These are phyloP conservation scores for Diadegma fenestrale DNA, from an alignment of 2,888 invertebrate genomes.

Conservation along the genomic window DNA sequence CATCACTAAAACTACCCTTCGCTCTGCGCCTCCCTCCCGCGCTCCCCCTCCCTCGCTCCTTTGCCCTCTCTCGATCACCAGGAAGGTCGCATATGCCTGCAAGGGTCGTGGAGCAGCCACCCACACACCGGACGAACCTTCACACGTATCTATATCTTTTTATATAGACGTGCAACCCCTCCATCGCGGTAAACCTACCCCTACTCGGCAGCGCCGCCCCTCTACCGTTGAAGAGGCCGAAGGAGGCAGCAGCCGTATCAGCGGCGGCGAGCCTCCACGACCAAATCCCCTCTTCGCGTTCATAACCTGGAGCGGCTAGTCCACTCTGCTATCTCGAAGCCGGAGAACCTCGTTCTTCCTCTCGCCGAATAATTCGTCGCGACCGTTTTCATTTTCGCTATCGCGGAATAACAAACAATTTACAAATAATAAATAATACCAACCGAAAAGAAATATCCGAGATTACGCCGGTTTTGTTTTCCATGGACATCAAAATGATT, in stretches of 20 bases:
- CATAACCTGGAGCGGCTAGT: conserved; percentile 53
- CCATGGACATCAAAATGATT: background rate
- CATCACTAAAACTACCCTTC: conserved; percentile 12
- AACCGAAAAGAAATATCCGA: background rate
- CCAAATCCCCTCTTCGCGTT: conserved; percentile 47
- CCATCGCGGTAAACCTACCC: conserved; percentile 20
- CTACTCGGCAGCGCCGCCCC: conserved; percentile 19
- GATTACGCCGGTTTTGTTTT: background rate
- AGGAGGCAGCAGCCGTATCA: conserved; percentile 37
- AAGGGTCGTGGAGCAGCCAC: conserved; percentile 45
- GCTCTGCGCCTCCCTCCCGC: background rate
- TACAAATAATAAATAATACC: background rate
- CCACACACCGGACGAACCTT: background rate
- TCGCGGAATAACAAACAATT: conserved; percentile 10
- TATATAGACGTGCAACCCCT: background rate
- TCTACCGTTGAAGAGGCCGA: background rate
- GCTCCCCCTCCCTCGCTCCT: background rate
- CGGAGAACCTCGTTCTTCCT: conserved; percentile 75
- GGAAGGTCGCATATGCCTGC: conserved; percentile 56
- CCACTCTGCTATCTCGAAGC: conserved; percentile 84
- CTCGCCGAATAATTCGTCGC: conserved; percentile 70
- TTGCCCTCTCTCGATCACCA: conserved; percentile 16
- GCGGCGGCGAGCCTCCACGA: conserved; percentile 37
- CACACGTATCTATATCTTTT: background rate
- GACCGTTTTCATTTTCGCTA: conserved; percentile 29